These are phyloP conservation scores for Drosophila rellima DNA, from an alignment of 2,888 invertebrate genomes.

Conservation along the genomic window DNA sequence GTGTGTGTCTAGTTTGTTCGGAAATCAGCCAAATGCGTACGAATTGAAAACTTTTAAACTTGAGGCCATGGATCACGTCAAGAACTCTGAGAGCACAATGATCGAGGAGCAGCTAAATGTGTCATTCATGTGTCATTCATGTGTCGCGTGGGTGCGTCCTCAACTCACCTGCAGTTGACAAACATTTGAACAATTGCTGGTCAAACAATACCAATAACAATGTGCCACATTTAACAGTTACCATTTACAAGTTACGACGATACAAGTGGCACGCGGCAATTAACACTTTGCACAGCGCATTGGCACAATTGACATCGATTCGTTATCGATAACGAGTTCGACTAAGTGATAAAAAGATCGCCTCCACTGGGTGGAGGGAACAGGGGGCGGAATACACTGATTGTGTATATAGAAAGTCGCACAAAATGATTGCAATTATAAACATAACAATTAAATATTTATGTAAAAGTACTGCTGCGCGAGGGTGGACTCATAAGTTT, in stretches of 20 bases:
- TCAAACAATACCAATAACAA: constrained; percentile 10
- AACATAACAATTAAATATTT: constrained; percentile 3
- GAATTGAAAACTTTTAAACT: constrained; percentile 61
- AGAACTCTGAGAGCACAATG: constrained; percentile 18
- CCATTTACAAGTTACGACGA: constrained; percentile 13
- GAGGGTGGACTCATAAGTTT: not conserved
- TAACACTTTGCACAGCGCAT: constrained; percentile 26
- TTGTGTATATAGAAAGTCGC: constrained; percentile 38
- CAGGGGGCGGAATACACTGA: not conserved
- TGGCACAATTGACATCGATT: constrained; percentile 51
- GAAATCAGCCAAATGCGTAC: constrained; percentile 68
- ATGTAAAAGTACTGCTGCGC: not conserved
- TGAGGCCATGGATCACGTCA: constrained; percentile 6
- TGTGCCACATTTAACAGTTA: constrained; percentile 29
- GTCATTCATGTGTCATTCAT: constrained; percentile 23
- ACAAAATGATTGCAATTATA: constrained; percentile 21
- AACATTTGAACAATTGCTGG: not conserved
- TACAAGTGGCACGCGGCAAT: constrained; percentile 40
- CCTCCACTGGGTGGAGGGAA: not conserved
- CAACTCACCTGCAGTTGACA: not conserved
- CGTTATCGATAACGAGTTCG: constrained; percentile 48
- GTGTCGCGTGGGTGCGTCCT: constrained; percentile 26
- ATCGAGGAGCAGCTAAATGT: constrained; percentile 13
- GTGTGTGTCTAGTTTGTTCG: constrained; percentile 11
- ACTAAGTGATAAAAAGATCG: constrained; percentile 26